phyloP scores from a whole-genome alignment of 1,140 invertebrate genomes.

The Aethina tumida region DNA sequence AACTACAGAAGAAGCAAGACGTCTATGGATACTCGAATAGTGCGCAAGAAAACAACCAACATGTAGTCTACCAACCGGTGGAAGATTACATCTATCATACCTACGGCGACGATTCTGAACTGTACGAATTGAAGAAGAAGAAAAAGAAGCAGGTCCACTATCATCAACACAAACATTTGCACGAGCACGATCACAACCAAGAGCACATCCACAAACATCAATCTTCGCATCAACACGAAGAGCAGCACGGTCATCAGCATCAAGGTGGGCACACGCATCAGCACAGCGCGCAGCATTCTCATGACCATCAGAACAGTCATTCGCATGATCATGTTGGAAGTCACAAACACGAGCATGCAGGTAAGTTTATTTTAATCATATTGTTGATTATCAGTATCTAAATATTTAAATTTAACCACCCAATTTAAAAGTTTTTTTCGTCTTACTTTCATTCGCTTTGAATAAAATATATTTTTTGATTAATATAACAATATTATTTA shows the following conservation, averaged over 20 bases:
- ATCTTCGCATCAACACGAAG: slow-evolving; percentile 16
- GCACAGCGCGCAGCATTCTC: slow-evolving; percentile 7
- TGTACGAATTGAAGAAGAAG: neutral
- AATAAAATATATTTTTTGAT: too few species aligned
- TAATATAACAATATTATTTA: too few species aligned
- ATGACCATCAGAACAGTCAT: slow-evolving; percentile 11
- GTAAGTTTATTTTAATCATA: too few species aligned
- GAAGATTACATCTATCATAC: slow-evolving; percentile 1
- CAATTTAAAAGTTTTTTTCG: too few species aligned
- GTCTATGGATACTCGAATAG: too few species aligned
- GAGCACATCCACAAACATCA: slow-evolving; percentile 20
- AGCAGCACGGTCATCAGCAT: slow-evolving; percentile 8
- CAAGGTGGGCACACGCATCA: slow-evolving; percentile 13
- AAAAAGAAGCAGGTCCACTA: slow-evolving; percentile 14
- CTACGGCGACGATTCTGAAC: neutral
- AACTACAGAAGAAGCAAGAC: too few species aligned
- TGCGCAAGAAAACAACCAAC: slow-evolving; percentile 5
- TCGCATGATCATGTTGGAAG: slow-evolving; percentile 12
- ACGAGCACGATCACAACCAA: slow-evolving; percentile 20
- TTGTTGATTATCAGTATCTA: too few species aligned
- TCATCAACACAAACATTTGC: too few species aligned
- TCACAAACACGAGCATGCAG: slow-evolving; percentile 17
- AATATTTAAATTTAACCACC: too few species aligned
- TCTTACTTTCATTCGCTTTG: too few species aligned
- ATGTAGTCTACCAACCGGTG: neutral